phyloP scores from a whole-genome alignment of 1,140 invertebrate species.

The Brachionus manjavacas region DNA sequence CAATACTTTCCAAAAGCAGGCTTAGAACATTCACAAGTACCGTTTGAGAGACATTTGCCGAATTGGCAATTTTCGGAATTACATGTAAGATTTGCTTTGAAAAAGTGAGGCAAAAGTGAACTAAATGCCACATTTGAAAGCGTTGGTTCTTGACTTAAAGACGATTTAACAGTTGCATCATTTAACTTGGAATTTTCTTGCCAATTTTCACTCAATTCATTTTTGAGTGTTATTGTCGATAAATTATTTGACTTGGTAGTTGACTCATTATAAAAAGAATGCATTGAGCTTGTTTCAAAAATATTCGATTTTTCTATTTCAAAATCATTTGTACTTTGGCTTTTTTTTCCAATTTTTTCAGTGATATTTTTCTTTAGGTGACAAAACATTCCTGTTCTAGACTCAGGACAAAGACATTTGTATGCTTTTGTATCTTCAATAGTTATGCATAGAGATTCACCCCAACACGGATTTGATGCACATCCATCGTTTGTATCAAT shows the following conservation, averaged over 20 bases:
- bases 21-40: slow-evolving; percentile 8
- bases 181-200: neutral
- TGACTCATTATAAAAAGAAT: neutral
- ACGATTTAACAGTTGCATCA: no score
- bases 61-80: slow-evolving; percentile 18
- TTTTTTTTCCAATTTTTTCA: neutral
- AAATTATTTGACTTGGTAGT: neutral
- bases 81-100: neutral
- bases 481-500: neutral
- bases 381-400: neutral
- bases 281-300: neutral
- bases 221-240: neutral
- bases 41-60: slow-evolving; percentile 31
- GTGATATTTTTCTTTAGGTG: neutral
- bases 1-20: slow-evolving; percentile 37
- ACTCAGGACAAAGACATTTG: neutral
- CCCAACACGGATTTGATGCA: slow-evolving; percentile 40
- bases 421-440: neutral
- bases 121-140: neutral
- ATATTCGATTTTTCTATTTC: neutral
- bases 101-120: neutral
- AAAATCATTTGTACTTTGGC: neutral
- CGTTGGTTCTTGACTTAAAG: neutral
- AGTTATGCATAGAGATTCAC: slow-evolving; percentile 14
- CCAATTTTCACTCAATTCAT: neutral